A percentile compares a stretch with the other conserved stretches of the same genome.
These are phyloP conservation scores for Pygmarrhopalites habei DNA, from an alignment of 1,140 invertebrate species.

Conservation along the genomic window DNA sequence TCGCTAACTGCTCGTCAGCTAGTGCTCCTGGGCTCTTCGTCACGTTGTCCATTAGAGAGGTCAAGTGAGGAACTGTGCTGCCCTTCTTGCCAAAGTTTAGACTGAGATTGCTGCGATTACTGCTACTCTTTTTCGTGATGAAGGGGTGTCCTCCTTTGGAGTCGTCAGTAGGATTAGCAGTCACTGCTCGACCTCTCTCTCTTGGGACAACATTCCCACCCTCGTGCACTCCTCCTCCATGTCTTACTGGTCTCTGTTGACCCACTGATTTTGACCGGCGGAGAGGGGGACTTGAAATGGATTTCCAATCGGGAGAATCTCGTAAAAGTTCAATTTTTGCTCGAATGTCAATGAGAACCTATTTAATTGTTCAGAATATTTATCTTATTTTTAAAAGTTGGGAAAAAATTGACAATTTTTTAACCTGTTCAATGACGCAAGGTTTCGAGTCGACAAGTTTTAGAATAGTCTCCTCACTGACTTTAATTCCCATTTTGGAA, in stretches of 20 bases:
- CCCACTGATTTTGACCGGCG: neutral
- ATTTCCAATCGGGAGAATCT: constrained; percentile 26
- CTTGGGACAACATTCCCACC: too few species aligned
- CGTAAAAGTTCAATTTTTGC: neutral
- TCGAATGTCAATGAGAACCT: too few species aligned
- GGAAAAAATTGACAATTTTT: neutral
- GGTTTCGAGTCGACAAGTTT: constrained; percentile 24
- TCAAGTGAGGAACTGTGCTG: neutral
- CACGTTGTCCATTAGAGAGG: neutral
- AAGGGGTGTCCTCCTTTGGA: too few species aligned
- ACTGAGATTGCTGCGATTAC: neutral
- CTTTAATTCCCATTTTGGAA: constrained; percentile 25
- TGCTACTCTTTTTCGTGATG: neutral
- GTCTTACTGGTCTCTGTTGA: neutral
- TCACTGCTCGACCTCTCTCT: too few species aligned
- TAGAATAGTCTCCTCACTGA: constrained; percentile 21
- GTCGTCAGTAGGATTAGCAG: too few species aligned
- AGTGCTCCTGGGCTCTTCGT: neutral
- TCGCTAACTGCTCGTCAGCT: neutral
- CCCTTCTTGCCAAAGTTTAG: neutral
- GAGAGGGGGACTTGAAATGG: too few species aligned
- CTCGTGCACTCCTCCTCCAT: too few species aligned
- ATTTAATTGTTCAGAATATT: neutral
- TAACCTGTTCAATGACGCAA: constrained; percentile 33
- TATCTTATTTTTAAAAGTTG: neutral